Evolutionary conservation across 2,797 vertebrate species (phyloP).

Genomic region (Halcyon badia): DNA sequence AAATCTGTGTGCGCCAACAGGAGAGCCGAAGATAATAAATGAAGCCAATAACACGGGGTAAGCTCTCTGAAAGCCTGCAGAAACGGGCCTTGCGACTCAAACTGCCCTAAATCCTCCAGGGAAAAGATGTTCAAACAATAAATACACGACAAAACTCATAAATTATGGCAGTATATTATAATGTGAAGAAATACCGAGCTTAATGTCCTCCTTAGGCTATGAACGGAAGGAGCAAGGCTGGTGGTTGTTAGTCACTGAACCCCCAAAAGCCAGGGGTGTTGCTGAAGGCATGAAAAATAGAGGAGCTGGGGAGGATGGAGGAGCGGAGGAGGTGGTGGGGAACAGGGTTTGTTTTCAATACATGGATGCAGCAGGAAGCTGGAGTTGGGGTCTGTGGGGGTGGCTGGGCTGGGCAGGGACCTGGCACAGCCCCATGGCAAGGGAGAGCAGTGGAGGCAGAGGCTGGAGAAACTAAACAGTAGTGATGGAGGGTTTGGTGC

Average conservation of each 20-base stretch:
- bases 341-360: neutral
- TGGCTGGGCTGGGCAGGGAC: fast-evolving
- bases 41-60: constrained; percentile 50
- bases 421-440: neutral
- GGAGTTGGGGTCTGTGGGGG: neutral
- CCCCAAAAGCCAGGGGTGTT: neutral
- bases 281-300: neutral
- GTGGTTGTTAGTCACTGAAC: fast-evolving
- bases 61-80: neutral
- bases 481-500: neutral
- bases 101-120: neutral
- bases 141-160: constrained; percentile 66
- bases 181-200: neutral
- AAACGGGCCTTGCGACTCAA: constrained; percentile 28
- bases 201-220: neutral
- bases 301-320: neutral
- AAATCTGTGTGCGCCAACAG: neutral
- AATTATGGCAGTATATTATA: constrained; percentile 59
- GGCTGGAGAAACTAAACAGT: neutral
- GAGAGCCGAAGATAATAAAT: constrained; percentile 59
- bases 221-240: neutral
- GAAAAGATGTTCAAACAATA: constrained; percentile 22
- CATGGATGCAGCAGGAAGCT: neutral
- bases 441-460: neutral
- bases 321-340: fast-evolving